Conservation (phyloP, 2,113 vertebrate genomes). For the Pogonocichla stellata region DNA sequence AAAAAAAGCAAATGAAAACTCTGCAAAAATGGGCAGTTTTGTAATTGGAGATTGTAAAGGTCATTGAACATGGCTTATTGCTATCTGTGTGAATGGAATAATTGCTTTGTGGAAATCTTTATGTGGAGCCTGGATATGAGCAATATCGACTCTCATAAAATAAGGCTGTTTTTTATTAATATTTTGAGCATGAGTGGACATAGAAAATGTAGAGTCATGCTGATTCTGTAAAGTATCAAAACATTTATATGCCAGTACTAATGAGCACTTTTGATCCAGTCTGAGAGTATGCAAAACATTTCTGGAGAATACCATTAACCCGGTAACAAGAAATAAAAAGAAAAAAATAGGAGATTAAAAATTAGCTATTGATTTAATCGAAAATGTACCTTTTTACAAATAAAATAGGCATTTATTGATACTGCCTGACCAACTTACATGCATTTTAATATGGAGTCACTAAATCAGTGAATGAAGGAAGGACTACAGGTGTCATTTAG, state of each 20-base stretch:
- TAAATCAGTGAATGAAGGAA: background rate
- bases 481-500: background rate
- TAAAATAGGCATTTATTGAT: background rate
- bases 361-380: background rate
- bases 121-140: background rate
- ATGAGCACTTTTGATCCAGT: background rate
- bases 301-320: background rate
- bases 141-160: background rate
- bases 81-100: background rate
- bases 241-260: background rate
- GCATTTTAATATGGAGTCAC: background rate
- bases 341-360: background rate
- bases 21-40: background rate
- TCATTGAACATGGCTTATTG: background rate
- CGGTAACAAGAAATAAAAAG: background rate
- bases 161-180: background rate
- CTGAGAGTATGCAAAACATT: background rate
- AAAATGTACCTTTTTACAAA: background rate
- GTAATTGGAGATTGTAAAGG: conserved; percentile 13
- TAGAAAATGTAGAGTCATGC: background rate
- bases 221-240: background rate
- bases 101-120: background rate
- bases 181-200: background rate
- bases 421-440: background rate
- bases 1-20: conserved; percentile 20